Evolutionary conservation across 2,113 vertebrate genomes (phyloP), one percentile per base, ranked within the genome.

Genomic region (Bucco capensis): DNA sequence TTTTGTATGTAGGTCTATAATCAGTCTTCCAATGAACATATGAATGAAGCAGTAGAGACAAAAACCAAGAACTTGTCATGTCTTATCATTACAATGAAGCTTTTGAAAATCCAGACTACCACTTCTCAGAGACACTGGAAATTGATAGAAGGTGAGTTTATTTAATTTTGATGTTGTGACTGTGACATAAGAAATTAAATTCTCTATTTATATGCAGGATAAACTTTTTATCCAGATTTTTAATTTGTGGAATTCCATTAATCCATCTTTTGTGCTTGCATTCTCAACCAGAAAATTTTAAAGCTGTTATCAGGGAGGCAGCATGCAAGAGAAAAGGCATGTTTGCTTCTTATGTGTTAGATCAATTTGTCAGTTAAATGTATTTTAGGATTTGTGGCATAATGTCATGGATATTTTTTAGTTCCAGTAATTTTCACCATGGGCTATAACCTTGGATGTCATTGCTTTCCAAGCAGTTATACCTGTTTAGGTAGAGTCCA

Each of bases 101-200:
- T 71, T 94, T 85, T 54, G 96, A 95, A 88, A 57, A 96, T 54
- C 94, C 97, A 69, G 96, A 98, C 74, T 98, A 98, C 84, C 97
- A 97, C 93, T 97, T 98, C 88, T 98, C 97, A 5, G 97, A 98
- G 58, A 98, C 98, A 6, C 72, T 97, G 88, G 97, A 98, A 92
- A 94, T 98, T 38, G 97, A 98, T 81, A 98, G 94, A 94, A 93
- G 97, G 98, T 99, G 95, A 96, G 98, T 97, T 42, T 49, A 25
- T 53, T 30, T 44, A 13, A 85, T 75, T 54, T 58, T 70, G 8
- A 21, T 76, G 21, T 79, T 80, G 28, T 33, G 47, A 42, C 27
- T 66, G 11, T 73, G 53, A 14, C 13, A 2, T 31, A 76, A 40
- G 22, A 44, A 50, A 65, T 44, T 38, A 40, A 70, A 47, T 78